phyloP scores from a whole-genome alignment of 35 echinoderm and acorn worm genomes.

The Eucidaris tribuloides region DNA sequence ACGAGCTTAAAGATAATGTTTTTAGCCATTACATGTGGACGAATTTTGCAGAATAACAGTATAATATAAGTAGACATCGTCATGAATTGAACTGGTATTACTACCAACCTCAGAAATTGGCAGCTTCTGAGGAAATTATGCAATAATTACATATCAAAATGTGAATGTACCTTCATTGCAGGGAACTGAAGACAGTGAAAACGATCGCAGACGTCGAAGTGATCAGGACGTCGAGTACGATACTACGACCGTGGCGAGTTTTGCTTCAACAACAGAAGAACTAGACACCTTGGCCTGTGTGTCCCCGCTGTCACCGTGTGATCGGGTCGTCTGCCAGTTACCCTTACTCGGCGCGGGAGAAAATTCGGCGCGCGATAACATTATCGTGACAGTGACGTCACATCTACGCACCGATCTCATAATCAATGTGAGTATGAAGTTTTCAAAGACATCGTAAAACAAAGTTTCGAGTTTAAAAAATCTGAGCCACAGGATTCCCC shows the following conservation, averaged over 20 bases:
- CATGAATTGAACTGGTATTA: too few species aligned
- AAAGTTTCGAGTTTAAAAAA: too few species aligned
- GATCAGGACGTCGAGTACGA: not conserved
- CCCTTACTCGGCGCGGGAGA: not conserved
- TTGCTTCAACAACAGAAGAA: not conserved
- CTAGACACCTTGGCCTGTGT: not conserved
- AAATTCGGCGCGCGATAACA: not conserved
- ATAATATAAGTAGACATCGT: too few species aligned
- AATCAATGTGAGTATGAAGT: constrained; percentile 1
- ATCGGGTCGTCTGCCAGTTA: not conserved
- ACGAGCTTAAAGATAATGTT: too few species aligned
- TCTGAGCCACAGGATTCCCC: too few species aligned
- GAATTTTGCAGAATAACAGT: too few species aligned
- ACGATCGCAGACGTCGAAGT: not conserved
- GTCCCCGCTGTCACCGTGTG: not conserved
- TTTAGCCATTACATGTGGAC: too few species aligned
- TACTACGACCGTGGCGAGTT: not conserved
- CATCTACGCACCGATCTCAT: not conserved
- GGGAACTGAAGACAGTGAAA: not conserved
- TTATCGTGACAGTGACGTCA: constrained; percentile 6
- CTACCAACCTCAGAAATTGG: too few species aligned
- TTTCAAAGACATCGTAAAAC: too few species aligned
- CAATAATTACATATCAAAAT: too few species aligned
- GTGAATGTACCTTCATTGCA: not conserved
- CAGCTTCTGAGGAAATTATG: too few species aligned